Evolutionary conservation across 2,113 vertebrate species (phyloP), one percentile per base, ranked within the genome.

Genomic region (Gavia stellata): DNA sequence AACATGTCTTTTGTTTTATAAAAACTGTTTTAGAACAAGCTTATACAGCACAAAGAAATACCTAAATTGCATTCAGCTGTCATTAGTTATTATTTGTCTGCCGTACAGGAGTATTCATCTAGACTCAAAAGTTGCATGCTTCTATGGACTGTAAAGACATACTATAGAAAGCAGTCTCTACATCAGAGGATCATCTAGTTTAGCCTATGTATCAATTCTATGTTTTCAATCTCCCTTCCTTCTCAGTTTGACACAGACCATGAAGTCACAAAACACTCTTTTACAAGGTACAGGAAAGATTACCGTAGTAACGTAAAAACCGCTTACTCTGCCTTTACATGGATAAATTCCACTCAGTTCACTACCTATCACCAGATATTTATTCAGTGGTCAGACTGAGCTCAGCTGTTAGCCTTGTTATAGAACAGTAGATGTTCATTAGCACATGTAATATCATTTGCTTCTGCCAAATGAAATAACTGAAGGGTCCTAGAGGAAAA

Each of bases 261-360:
- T 3, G 6, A 49, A 77, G 13, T 6, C 36, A 25, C 2, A 18
- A 38, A 31, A 20, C 34, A 6, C 4, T 31, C 17, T 3, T 0
- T 5, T 28, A 11, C 24, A 40, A 63, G 38, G 47, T 5, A 12
- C 9, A 49, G 59, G 67, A 34, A 42, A 68, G 24, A 42, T 5
- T 9, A 68, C 9, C 0, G 0, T 4, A 78, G 55, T 14, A 79
- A 26, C 13, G 17, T 7, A 45, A 2, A 4, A 34, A 26, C 47
- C 10, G 4, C 56, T 67, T 9, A 5, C 31, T 71, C 33, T 77
- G 44, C 85, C 63, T 45, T 20, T 2, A 8, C 3, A 12, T 7
- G 19, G 38, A 42, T 71, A 8, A 47, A 56, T 61, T 67, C 50
- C 36, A 18, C 42, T 55, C 53, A 9, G 50, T 40, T 66, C 45